Conservation (phyloP, 2,888 invertebrate genomes). For the Dasysyrphus tricinctus region DNA sequence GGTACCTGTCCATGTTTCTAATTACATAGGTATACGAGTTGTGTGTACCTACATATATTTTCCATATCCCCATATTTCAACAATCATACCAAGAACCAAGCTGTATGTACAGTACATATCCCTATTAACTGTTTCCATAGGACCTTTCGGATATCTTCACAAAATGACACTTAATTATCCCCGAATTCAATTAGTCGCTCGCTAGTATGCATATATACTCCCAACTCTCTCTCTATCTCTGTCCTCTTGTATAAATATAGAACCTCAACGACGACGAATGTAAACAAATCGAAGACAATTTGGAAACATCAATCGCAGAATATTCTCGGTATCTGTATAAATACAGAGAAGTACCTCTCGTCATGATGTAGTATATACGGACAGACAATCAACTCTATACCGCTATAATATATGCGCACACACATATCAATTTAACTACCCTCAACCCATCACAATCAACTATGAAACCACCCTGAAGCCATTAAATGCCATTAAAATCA, state of each 20-base stretch:
- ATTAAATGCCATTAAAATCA: conserved; percentile 74
- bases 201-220: conserved; percentile 40
- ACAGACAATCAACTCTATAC: conserved; percentile 7
- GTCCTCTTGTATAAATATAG: neutral
- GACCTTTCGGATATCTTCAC: conserved; percentile 27
- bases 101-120: neutral
- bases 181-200: conserved; percentile 68
- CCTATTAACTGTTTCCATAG: neutral
- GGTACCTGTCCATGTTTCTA: neutral
- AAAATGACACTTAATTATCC: conserved; percentile 73
- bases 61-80: conserved; percentile 9
- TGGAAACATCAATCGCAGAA: conserved; percentile 65
- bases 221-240: neutral
- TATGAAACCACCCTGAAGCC: conserved; percentile 62
- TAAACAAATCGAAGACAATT: conserved; percentile 72
- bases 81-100: neutral
- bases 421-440: conserved; percentile 66
- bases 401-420: neutral
- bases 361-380: too few relatives aligned
- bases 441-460: conserved; percentile 48
- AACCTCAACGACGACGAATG: conserved; percentile 19
- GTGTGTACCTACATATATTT: neutral
- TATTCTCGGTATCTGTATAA: neutral
- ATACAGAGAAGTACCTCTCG: neutral
- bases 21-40: neutral